Conservation (phyloP, 1,140 invertebrate species). For the Sycophila sp. region DNA sequence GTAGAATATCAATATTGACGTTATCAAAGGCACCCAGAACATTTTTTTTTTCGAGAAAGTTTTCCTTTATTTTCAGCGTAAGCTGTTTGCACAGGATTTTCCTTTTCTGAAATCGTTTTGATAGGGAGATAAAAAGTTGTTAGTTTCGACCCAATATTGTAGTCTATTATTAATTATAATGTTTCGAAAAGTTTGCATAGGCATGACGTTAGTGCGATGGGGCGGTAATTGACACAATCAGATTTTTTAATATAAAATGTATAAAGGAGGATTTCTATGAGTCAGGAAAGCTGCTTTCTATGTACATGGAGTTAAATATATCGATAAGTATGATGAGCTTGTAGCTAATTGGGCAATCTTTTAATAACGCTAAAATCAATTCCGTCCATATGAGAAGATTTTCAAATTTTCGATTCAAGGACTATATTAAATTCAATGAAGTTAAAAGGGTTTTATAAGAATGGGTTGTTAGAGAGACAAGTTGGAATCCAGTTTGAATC, state of each 20-base stretch:
- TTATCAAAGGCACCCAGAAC: background rate
- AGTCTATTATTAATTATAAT: background rate
- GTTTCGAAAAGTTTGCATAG: background rate
- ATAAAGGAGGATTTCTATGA: background rate
- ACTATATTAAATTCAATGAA: background rate
- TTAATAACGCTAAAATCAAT: no score
- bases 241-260: background rate
- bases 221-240: background rate
- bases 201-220: background rate
- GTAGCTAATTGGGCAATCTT: background rate
- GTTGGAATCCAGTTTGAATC: background rate
- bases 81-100: background rate
- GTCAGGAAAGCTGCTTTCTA: background rate
- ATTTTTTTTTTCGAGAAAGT: background rate
- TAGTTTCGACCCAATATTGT: background rate
- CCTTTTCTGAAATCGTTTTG: background rate
- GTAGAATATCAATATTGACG: background rate
- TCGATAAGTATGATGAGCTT: background rate
- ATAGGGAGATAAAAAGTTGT: background rate
- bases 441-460: background rate
- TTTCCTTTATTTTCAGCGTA: background rate
- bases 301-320: background rate
- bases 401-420: background rate
- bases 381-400: background rate
- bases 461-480: background rate